Base-by-base conservation (phyloP, 2,113 vertebrate species). In the Balaeniceps rex region DNA sequence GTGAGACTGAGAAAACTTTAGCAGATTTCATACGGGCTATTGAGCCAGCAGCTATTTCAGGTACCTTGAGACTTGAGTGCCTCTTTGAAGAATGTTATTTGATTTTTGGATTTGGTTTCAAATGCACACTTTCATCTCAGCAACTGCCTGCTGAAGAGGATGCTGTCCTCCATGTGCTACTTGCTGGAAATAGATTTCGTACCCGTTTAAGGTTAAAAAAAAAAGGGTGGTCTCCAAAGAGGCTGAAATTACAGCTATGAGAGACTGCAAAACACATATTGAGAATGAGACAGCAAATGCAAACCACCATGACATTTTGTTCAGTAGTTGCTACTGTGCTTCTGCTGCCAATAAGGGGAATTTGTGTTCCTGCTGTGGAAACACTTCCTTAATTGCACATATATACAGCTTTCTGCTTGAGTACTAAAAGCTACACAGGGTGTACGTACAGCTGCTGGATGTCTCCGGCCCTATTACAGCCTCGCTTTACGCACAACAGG, bases 311-410 rank as follows among this genome's bases (percentile, higher is more conserved):
- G 52, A 91, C 57, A 88, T 85, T 96, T 95, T 91, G 65, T 71
- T 97, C 75, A 93, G 90, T 91, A 87, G 69, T 74, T 95, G 63
- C 78, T 93, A 90, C 66, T 95, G 60, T 93, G 85, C 38, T 92
- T 92, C 71, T 95, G 57, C 86, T 97, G 95, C 94, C 96, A 97
- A 72, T 83, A 97, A 95, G 86, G 42, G 55, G 72, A 96, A 96
- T 86, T 97, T 81, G 85, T 86, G 84, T 91, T 96, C 92, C 90
- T 96, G 87, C 85, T 97, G 91, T 66, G 81, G 91, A 97, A 97
- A 95, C 23, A 42, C 74, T 97, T 86, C 69, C 60, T 94, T 98
- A 98, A 97, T 93, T 91, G 93, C 94, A 97, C 80, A 93, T 89
- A 94, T 51, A 94, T 93, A 66, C 92, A 94, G 54, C 83, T 97